Evolutionary conservation across 2,113 vertebrate species (phyloP), one percentile per base, ranked within the genome.

Genomic region (Apodemus speciosus): DNA sequence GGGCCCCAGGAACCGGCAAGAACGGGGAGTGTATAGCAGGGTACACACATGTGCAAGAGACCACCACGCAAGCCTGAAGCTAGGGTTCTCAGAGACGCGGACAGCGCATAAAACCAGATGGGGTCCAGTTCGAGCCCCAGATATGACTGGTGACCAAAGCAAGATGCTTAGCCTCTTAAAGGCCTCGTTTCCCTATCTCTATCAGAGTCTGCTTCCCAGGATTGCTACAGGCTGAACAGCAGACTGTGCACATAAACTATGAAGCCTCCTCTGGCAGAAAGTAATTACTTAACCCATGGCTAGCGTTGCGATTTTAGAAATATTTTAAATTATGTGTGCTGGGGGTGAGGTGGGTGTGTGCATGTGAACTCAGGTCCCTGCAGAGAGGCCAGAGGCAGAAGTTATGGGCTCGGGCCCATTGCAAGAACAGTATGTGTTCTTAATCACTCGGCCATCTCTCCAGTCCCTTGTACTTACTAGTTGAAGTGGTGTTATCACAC

Each of bases 1-100:
- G 16, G 40, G 35, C 5, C 1, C 0, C 0, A 1, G 23, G 46
- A 38, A 53, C 66, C 0, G 0, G 43, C 1, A 11, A n/a, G 20
- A 15, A 53, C 6, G 77, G 69, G 21, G 32, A 20, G 0, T 32
- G 0, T 0, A 1, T 4, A 18, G 56, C 90, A 51, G 73, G 46
- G 69, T 21, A 43, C 23, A 51, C 18, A 2, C 23, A 13, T n/a
- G 14, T 35, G 20, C 60, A 23, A 38, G 76, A 38, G 79, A 15
- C 75, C 21, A 30, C 73, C n/a, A 15, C 2, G 1, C 2, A 30
- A 53, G 49, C 51, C 53, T 35, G 53, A 68, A 68, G 90, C 40
- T 43, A 13, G 30, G 9, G 25, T 62, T 20, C 16, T 15, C 40
- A 32, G 86, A 83, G 58, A 43, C 32, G 51, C 32, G 11, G 14